Evolutionary conservation across 2,113 vertebrate genomes (phyloP).

Genomic region (Archilochus colubris): DNA sequence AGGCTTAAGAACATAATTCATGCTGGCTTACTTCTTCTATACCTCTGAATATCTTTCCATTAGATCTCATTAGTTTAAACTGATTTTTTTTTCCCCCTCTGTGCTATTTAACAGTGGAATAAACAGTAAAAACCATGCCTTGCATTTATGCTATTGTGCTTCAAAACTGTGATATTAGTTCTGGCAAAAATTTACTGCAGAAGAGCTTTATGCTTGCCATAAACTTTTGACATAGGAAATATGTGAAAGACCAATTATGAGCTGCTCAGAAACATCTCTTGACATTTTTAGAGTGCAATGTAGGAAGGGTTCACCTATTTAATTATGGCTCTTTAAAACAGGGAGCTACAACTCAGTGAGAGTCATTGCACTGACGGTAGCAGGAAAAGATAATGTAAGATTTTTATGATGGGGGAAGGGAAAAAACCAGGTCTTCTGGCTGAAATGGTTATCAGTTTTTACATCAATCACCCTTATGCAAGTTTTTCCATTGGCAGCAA

Average conservation of each 20-base stretch:
- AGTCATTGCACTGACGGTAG: neutral
- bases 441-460: constrained; percentile 16
- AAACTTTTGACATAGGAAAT: constrained; percentile 15
- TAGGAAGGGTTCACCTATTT: constrained; percentile 1
- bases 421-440: neutral
- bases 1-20: constrained; percentile 10
- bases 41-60: neutral
- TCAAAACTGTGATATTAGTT: constrained; percentile 4
- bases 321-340: constrained; percentile 31
- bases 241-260: constrained; percentile 23
- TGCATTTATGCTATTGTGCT: neutral
- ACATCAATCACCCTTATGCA: neutral
- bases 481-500: neutral
- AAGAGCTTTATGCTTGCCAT: constrained; percentile 11
- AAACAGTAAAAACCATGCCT: neutral
- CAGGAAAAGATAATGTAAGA: neutral
- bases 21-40: neutral
- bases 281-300: constrained; percentile 28
- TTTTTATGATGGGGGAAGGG: neutral
- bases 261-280: constrained; percentile 39
- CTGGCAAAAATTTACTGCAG: neutral
- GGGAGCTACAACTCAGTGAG: neutral
- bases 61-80: neutral
- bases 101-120: neutral
- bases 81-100: neutral